Base-by-base conservation (phyloP, 2,888 invertebrate genomes). In the Arrhopalites spinosus region DNA sequence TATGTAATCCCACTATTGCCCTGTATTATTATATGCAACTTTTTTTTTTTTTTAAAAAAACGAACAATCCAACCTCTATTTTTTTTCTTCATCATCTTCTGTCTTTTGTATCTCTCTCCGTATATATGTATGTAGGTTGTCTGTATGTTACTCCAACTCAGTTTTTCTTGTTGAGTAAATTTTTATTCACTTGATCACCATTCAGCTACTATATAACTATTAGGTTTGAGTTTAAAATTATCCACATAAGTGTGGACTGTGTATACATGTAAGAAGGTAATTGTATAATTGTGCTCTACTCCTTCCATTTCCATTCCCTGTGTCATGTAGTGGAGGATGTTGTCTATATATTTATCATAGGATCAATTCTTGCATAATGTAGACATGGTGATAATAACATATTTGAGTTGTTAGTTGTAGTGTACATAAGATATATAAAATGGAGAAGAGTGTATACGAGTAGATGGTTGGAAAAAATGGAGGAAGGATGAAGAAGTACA, bases 221-320 rank as follows among this genome's bases (percentile, higher is more conserved):
- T 59, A 59, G 25, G 23, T 59, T 23, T 59, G 13, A 20, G 8
- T 8, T 56, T 56, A 20, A 59, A 59, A 59, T 59, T 25, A 25
- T 25, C 25, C 27, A 25, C 2, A 27, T 27, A 59, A 59, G 59
- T 59, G 11, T 59, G 59, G 1, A 59, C 59, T 20, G 53, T 20
- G n/a, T 50, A 20, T 15, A 50, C 50, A n/a, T 15, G 3, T 17
- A 50, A 50, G 59, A 7, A 61, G 27, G 59, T 64, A 64, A 64
- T 64, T 64, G 64, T 64, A 25, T 64, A 64, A 64, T 64, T 64
- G 64, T 64, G 43, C 64, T 29, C 36, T 30, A 64, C 25, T 64
- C 64, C 30, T 11, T 64, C 7, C 25, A 11, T 3, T 64, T 30
- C 17, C 68, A 45, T 45, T 47, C 45, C 68, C 68, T 68, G 68